Evolutionary conservation across 2,888 invertebrate genomes (phyloP).

Genomic region (Andrena chrysosceles): DNA sequence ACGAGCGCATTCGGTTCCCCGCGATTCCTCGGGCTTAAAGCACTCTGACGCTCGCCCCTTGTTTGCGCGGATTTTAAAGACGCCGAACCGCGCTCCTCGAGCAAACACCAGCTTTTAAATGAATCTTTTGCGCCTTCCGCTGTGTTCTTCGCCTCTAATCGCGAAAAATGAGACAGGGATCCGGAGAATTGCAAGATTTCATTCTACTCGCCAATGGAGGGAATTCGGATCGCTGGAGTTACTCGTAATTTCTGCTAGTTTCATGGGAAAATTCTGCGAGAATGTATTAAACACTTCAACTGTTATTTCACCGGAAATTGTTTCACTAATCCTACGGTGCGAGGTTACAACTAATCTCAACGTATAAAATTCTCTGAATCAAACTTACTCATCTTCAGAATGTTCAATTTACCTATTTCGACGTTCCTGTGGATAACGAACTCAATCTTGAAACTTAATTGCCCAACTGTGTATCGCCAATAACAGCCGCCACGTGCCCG

Average conservation of each 20-base stretch:
- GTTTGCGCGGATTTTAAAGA: constrained; percentile 9
- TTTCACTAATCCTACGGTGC: too few species aligned
- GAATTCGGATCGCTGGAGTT: too few species aligned
- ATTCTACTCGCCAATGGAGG: not conserved
- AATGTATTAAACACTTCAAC: too few species aligned
- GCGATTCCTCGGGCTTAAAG: constrained; percentile 4
- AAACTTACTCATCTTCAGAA: too few species aligned
- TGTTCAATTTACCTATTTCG: too few species aligned
- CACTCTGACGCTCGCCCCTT: not conserved
- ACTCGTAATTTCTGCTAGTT: too few species aligned
- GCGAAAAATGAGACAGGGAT: not conserved
- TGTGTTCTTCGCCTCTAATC: not conserved
- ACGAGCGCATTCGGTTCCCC: not conserved
- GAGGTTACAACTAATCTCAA: too few species aligned
- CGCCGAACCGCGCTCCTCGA: not conserved
- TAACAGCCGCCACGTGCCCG: not conserved
- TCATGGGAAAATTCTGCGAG: too few species aligned
- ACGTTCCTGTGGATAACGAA: too few species aligned
- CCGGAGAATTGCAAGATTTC: not conserved
- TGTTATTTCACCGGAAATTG: too few species aligned
- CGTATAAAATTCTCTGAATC: too few species aligned
- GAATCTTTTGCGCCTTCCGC: not conserved
- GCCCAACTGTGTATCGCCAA: not conserved
- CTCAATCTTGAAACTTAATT: too few species aligned
- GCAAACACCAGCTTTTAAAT: not conserved